phyloP scores from a whole-genome alignment of 1,140 invertebrate species.

The Drosophila grimshawi region DNA sequence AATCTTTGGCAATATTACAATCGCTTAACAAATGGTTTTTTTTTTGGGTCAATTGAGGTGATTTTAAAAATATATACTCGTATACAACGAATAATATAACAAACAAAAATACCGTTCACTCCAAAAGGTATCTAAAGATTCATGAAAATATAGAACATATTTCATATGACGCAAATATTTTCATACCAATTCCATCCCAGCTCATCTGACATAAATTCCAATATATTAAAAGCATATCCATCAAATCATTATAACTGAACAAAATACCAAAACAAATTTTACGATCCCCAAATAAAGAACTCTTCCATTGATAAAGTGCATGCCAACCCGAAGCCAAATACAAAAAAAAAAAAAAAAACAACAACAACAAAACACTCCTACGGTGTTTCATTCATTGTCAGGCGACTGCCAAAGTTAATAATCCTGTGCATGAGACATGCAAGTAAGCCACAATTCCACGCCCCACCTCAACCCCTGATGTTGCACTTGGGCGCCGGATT shows the following conservation, averaged over 20 bases:
- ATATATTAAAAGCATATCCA: background rate
- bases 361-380: conserved; percentile 48
- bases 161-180: too few relatives aligned
- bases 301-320: conserved; percentile 18
- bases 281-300: background rate
- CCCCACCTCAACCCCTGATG: background rate
- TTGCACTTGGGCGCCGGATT: background rate
- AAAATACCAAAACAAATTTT: background rate
- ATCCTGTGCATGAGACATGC: conserved; percentile 46
- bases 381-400: conserved; percentile 69
- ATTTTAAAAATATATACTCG: background rate
- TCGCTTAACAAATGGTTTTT: too few relatives aligned
- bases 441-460: conserved; percentile 7
- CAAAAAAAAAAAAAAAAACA: background rate
- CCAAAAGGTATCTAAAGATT: background rate
- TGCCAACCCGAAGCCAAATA: conserved; percentile 3
- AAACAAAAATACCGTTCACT: background rate
- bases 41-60: too few relatives aligned
- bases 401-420: conserved; percentile 53
- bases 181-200: too few relatives aligned
- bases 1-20: too few relatives aligned
- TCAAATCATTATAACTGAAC: background rate
- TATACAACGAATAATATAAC: background rate
- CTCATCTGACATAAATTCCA: too few relatives aligned
- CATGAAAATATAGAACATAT: too few relatives aligned